These are phyloP conservation scores for Junco hyemalis DNA, from an alignment of 2,113 vertebrate genomes.

Conservation along the genomic window DNA sequence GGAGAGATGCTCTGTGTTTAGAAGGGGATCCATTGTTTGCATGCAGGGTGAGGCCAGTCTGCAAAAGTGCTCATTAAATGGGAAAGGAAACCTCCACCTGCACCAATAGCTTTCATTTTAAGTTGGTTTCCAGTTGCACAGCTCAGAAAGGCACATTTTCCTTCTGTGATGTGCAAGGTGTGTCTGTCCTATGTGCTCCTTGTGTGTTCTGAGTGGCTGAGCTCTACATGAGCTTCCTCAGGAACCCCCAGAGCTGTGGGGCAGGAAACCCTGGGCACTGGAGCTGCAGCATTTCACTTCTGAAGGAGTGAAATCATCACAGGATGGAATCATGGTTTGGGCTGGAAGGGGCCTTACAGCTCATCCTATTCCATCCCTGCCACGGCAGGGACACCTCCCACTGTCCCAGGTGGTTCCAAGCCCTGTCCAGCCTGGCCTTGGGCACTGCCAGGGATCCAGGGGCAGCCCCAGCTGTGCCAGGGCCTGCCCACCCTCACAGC, in stretches of 20 bases:
- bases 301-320: not conserved
- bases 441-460: not conserved
- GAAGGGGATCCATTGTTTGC: not conserved
- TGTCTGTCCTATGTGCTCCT: not conserved
- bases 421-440: fast-evolving
- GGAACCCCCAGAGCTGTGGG: not conserved
- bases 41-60: not conserved
- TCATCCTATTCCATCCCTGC: no score
- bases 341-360: not conserved
- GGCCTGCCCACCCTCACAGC: fast-evolving
- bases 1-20: not conserved
- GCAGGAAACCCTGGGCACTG: not conserved
- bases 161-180: fast-evolving
- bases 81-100: not conserved
- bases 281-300: not conserved
- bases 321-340: not conserved
- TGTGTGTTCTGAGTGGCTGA: not conserved
- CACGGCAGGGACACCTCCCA: not conserved
- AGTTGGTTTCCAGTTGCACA: not conserved
- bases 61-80: not conserved
- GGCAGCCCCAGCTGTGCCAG: not conserved
- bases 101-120: not conserved
- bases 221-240: not conserved
- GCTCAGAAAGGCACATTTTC: not conserved
- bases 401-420: fast-evolving